These are phyloP conservation scores for Tupiocoris notatus DNA, from an alignment of 2,888 invertebrate genomes.

Conservation along the genomic window DNA sequence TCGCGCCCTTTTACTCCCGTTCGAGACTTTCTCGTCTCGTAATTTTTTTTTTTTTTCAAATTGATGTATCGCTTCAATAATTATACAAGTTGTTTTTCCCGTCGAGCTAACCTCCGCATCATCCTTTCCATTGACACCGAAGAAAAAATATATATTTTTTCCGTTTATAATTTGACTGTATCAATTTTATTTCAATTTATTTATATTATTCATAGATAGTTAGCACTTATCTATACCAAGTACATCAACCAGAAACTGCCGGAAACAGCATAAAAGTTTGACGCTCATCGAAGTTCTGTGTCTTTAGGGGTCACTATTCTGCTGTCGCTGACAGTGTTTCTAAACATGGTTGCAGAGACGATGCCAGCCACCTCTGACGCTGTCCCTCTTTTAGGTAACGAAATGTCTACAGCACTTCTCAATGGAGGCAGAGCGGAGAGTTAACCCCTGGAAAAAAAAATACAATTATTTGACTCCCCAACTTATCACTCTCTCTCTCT, in stretches of 20 bases:
- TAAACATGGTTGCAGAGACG: slow-evolving; percentile 97
- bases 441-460: slow-evolving; percentile 28
- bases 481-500: not conserved
- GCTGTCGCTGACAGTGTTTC: slow-evolving; percentile 95
- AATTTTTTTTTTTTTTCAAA: not conserved
- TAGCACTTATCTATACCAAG: not conserved
- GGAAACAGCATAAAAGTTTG: slow-evolving; percentile 6
- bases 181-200: not conserved
- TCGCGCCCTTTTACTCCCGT: too few species aligned
- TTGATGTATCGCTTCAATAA: too few species aligned
- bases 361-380: slow-evolving; percentile 94
- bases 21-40: too few species aligned
- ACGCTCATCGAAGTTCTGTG: slow-evolving; percentile 47
- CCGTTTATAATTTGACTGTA: not conserved
- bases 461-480: not conserved
- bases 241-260: not conserved
- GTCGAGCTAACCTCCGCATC: not conserved
- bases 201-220: not conserved
- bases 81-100: not conserved
- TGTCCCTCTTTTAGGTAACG: slow-evolving; percentile 51
- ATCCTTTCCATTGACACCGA: not conserved
- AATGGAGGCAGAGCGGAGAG: slow-evolving; percentile 50
- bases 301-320: slow-evolving; percentile 90
- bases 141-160: not conserved
- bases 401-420: slow-evolving; percentile 37